Evolutionary conservation across 92 coral and sea anemone genomes (phyloP).

Genomic region (Pocillopora meandrina): DNA sequence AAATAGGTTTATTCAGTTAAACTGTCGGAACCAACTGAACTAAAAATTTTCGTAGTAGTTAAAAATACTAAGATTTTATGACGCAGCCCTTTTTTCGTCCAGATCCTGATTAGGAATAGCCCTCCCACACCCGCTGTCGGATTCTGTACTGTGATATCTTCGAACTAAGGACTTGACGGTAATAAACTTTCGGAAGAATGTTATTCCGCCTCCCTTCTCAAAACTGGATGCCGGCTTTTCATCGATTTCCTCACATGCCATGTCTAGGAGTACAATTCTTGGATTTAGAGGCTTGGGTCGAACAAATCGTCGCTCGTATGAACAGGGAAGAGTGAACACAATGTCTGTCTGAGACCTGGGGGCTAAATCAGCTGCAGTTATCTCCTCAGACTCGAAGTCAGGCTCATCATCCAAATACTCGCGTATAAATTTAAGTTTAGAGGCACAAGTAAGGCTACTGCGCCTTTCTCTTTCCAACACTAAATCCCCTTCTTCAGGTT

Average conservation of each 20-base stretch:
- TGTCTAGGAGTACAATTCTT: slow-evolving; percentile 33
- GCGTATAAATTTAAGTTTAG: slow-evolving; percentile 13
- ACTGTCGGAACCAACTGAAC: too few relatives aligned
- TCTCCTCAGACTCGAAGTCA: slow-evolving; percentile 32
- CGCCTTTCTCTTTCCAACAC: not conserved
- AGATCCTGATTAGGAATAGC: too few relatives aligned
- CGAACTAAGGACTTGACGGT: not conserved
- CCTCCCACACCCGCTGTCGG: too few relatives aligned
- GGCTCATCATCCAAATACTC: slow-evolving; percentile 38
- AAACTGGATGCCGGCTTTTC: not conserved
- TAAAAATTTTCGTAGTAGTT: too few relatives aligned
- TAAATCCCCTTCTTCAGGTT: not conserved
- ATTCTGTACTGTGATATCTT: too few relatives aligned
- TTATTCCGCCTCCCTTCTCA: slow-evolving; percentile 1
- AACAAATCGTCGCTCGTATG: not conserved
- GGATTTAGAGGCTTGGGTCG: slow-evolving; percentile 5
- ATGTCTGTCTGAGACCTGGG: slow-evolving; percentile 32
- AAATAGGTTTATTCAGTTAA: too few relatives aligned
- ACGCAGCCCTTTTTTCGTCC: too few relatives aligned
- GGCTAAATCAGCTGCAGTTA: slow-evolving; percentile 17
- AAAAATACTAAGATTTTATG: too few relatives aligned
- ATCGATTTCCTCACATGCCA: not conserved
- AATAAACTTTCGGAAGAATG: slow-evolving; percentile 6
- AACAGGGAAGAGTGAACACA: slow-evolving; percentile 28
- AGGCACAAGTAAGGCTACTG: not conserved